Percentiles rank a stretch among this genome's conserved stretches.
phyloP scores from a whole-genome alignment of 2,888 invertebrate species.

The Leptinotarsa peninsularis region DNA sequence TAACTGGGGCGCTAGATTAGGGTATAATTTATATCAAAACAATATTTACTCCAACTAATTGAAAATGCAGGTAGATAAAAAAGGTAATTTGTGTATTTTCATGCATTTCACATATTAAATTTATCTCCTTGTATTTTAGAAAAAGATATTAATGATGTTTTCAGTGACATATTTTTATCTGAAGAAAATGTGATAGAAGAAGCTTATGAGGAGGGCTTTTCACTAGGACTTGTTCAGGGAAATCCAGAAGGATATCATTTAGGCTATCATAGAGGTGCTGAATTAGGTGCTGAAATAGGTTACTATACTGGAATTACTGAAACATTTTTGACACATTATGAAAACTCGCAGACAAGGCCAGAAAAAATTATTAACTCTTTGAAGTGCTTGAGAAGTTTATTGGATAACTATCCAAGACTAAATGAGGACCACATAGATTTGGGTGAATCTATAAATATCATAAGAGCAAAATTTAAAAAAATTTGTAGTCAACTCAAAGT shows the following conservation, averaged over 20 bases:
- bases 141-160: constrained; percentile 79
- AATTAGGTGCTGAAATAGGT: constrained; percentile 83
- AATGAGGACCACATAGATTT: constrained; percentile 78
- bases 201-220: constrained; percentile 78
- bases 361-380: constrained; percentile 71
- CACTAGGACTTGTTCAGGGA: constrained; percentile 72
- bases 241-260: constrained; percentile 78
- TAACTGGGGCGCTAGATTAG: too few species aligned
- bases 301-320: constrained; percentile 75
- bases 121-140: constrained; percentile 53
- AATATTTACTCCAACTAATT: background rate
- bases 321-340: constrained; percentile 54
- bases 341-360: constrained; percentile 59
- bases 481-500: constrained; percentile 77
- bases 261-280: constrained; percentile 82
- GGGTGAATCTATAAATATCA: constrained; percentile 71
- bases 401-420: constrained; percentile 74
- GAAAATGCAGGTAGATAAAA: background rate
- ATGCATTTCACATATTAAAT: background rate
- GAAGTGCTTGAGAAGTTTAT: constrained; percentile 70
- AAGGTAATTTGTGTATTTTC: background rate
- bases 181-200: constrained; percentile 75
- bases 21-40: too few species aligned
- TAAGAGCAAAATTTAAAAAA: constrained; percentile 78
- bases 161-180: constrained; percentile 77